Conservation (phyloP, 1,140 invertebrate species). For the Lordiphosa mommai region DNA sequence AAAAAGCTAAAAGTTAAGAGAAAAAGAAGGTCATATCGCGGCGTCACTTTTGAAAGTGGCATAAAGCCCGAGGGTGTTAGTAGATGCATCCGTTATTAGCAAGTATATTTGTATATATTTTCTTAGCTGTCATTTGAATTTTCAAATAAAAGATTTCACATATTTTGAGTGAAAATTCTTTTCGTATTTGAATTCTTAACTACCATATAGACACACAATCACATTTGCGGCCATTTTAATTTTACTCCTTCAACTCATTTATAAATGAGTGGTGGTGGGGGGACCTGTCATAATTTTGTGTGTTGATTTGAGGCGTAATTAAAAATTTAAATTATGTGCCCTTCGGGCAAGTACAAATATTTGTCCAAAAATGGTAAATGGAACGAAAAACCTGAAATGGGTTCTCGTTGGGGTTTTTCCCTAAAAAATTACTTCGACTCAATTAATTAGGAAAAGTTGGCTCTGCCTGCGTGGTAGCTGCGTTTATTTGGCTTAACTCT, state of each 20-base stretch:
- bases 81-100: too few species aligned
- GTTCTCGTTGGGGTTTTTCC: slow-evolving; percentile 9
- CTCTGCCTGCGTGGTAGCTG: slow-evolving; percentile 2
- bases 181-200: too few species aligned
- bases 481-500: slow-evolving; percentile 58
- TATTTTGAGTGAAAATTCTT: too few species aligned
- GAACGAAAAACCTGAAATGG: slow-evolving; percentile 21
- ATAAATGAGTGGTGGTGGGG: background rate
- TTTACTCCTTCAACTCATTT: background rate
- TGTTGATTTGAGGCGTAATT: slow-evolving; percentile 67
- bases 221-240: background rate
- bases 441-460: slow-evolving; percentile 55
- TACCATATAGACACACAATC: background rate
- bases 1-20: too few species aligned
- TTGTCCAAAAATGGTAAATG: slow-evolving; percentile 35
- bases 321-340: slow-evolving; percentile 72
- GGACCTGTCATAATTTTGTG: slow-evolving; percentile 60
- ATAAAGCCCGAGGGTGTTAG: too few species aligned
- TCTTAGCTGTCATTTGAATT: too few species aligned
- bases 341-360: slow-evolving; percentile 53
- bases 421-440: slow-evolving; percentile 69
- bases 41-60: too few species aligned
- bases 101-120: too few species aligned
- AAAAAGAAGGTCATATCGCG: too few species aligned
- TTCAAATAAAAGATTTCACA: too few species aligned